Evolutionary conservation across 2,888 invertebrate genomes (phyloP).

Genomic region (Operophtera brumata): DNA sequence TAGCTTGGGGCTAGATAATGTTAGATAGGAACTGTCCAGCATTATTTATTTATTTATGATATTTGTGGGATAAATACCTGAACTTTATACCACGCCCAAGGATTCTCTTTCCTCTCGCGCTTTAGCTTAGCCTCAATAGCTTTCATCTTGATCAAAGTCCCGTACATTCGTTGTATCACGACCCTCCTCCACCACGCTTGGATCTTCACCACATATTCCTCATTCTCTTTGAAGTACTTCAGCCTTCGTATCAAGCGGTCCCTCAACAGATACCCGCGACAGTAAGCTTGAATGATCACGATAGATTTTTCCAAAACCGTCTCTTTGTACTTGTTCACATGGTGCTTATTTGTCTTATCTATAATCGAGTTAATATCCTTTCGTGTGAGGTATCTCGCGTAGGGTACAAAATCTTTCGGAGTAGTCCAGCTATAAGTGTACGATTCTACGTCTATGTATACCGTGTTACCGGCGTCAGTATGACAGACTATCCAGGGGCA

Average conservation of each 20-base stretch:
- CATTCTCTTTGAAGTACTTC: constrained; percentile 64
- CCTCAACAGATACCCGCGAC: constrained; percentile 81
- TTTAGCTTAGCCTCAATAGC: constrained; percentile 63
- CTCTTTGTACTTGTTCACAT: constrained; percentile 66
- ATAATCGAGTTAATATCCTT: constrained; percentile 66
- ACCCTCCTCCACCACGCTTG: constrained; percentile 84
- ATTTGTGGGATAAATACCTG: constrained; percentile 66
- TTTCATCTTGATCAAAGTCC: constrained; percentile 67
- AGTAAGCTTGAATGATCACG: constrained; percentile 80
- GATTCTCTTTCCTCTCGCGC: constrained; percentile 61
- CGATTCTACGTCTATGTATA: constrained; percentile 77
- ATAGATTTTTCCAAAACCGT: constrained; percentile 68
- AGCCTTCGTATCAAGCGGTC: constrained; percentile 65
- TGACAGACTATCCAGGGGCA: constrained; percentile 78
- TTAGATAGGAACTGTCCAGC: no score
- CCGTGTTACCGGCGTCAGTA: constrained; percentile 73
- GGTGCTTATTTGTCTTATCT: constrained; percentile 70
- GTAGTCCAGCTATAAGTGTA: constrained; percentile 76
- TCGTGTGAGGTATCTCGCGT: constrained; percentile 70
- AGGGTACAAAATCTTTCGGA: constrained; percentile 74
- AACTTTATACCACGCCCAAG: constrained; percentile 75
- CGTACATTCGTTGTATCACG: constrained; percentile 67
- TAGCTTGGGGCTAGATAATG: no score
- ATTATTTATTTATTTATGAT: no score
- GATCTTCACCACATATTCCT: constrained; percentile 68